Evolutionary conservation across 2,888 invertebrate species (phyloP).

Genomic region (Xestia rhomboidea): DNA sequence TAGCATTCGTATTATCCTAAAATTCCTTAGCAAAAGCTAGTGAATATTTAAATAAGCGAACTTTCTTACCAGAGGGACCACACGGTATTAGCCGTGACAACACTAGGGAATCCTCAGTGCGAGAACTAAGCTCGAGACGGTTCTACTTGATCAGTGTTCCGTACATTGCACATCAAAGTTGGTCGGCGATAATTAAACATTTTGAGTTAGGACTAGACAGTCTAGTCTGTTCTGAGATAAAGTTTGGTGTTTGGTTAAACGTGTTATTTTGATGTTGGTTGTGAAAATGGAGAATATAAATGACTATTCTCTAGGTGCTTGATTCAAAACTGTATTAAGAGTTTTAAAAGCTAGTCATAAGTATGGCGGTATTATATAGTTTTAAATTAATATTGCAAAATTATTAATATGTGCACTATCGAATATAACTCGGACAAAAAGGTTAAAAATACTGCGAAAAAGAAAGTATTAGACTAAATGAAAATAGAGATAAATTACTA

Average conservation of each 20-base stretch:
- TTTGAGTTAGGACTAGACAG: conserved; percentile 10
- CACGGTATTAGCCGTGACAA: conserved; percentile 25
- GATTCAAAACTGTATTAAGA: too few relatives aligned
- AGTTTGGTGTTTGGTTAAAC: neutral
- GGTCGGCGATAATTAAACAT: conserved; percentile 34
- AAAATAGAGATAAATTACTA: too few relatives aligned
- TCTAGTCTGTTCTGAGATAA: conserved; percentile 11
- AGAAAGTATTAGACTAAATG: too few relatives aligned
- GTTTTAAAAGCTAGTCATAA: too few relatives aligned
- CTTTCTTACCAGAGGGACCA: conserved; percentile 21
- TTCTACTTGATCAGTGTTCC: conserved; percentile 50
- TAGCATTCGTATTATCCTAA: neutral
- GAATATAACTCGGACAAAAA: too few relatives aligned
- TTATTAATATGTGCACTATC: too few relatives aligned
- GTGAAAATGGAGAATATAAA: neutral
- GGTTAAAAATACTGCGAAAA: too few relatives aligned
- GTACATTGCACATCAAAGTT: conserved; percentile 46
- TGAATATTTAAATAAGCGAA: conserved; percentile 23
- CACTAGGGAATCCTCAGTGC: conserved; percentile 47
- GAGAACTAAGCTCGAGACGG: conserved; percentile 26
- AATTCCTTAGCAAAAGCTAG: conserved; percentile 7
- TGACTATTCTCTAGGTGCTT: too few relatives aligned
- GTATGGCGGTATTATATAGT: too few relatives aligned
- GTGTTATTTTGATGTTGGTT: neutral
- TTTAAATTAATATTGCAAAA: too few relatives aligned